Evolutionary conservation across 1,140 invertebrate genomes (phyloP).

Genomic region (Drosophila albomicans): DNA sequence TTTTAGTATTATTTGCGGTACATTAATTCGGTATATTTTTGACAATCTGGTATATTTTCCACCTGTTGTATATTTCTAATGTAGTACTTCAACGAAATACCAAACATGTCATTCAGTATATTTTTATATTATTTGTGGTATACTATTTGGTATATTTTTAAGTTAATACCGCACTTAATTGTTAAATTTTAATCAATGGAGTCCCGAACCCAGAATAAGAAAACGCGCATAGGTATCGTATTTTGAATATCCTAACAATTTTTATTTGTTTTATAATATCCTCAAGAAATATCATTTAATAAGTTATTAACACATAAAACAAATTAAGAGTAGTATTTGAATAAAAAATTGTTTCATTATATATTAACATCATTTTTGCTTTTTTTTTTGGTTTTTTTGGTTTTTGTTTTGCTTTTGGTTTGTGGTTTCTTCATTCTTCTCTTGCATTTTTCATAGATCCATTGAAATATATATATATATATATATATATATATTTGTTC

Average conservation of each 20-base stretch:
- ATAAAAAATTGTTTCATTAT: slow-evolving; percentile 80
- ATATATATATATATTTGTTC: slow-evolving; percentile 54
- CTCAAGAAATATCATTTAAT: slow-evolving; percentile 82
- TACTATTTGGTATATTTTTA: too few relatives aligned
- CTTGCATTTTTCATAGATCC: slow-evolving; percentile 61
- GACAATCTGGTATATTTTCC: too few relatives aligned
- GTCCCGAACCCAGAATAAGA: not conserved
- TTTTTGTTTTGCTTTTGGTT: slow-evolving; percentile 58
- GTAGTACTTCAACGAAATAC: too few relatives aligned
- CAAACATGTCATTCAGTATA: too few relatives aligned
- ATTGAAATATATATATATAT: slow-evolving; percentile 79
- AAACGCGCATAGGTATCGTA: slow-evolving; percentile 2
- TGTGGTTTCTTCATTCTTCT: slow-evolving; percentile 22
- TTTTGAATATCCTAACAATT: slow-evolving; percentile 82
- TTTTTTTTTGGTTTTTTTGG: not conserved
- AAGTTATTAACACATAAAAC: slow-evolving; percentile 83
- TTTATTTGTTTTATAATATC: slow-evolving; percentile 67
- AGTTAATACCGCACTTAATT: too few relatives aligned
- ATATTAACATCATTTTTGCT: slow-evolving; percentile 66
- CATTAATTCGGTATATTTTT: too few relatives aligned
- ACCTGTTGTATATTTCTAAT: too few relatives aligned
- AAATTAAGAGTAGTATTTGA: slow-evolving; percentile 83
- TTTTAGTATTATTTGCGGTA: too few relatives aligned
- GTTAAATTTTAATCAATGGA: not conserved
- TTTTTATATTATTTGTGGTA: too few relatives aligned